Evolutionary conservation across 2,888 invertebrate species (phyloP), one percentile per base, ranked within the genome.

Genomic region (Ophonus ardosiacus): DNA sequence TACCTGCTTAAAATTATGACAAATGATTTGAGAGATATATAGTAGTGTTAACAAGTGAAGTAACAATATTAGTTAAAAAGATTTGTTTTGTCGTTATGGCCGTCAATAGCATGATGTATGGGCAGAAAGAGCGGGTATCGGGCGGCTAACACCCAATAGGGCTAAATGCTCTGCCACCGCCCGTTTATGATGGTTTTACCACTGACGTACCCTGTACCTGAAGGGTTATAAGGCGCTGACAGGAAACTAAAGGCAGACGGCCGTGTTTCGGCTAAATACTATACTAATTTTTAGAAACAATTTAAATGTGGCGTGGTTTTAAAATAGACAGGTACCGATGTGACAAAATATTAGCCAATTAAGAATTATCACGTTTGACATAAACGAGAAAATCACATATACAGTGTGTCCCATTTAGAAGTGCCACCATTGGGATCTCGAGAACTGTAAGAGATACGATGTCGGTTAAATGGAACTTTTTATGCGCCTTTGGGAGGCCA

Each of bases 61-160:
- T 13, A 78, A 78, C 76, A 65, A 63, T 84, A 84, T 84, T 84
- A 84, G 84, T 84, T 78, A 84, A 84, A 76, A 63, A 84, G 84
- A 84, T 76, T 78, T 84, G 84, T 84, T 76, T 84, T 84, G 84
- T 78, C 76, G 83, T 82, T 80, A 61, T 61, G 40, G 40, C 80
- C 59, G 81, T 65, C 81, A 81, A 81, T 81, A 81, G 43, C 65
- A 81, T 63, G 81, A 81, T 63, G 43, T 81, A 81, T 24, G 81
- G 51, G 81, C 81, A 81, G 65, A 81, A 81, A 61, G 81, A 63
- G 81, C 65, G 63, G 63, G 63, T 65, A 21, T 63, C 65, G 61
- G 56, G 43, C 21, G 21, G 21, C 40, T 57, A 78, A 57, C 57
- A 31, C 78, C 56, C 57, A 78, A 78, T 24, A 56, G 18, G 71